phyloP scores from a whole-genome alignment of 2,113 vertebrate genomes.

The Stigmatopora argus region DNA sequence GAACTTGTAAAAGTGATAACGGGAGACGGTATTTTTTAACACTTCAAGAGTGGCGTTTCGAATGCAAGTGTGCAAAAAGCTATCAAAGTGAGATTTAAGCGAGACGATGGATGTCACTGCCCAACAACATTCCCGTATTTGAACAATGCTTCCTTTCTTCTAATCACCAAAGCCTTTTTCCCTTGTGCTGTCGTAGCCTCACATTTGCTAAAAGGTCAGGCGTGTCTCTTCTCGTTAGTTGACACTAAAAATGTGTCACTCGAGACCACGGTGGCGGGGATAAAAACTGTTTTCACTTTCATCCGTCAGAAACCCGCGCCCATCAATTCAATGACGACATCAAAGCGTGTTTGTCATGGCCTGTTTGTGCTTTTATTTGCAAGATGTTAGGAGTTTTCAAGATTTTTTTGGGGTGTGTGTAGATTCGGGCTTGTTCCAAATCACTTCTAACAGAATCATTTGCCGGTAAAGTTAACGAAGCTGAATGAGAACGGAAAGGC shows the following conservation, averaged over 20 bases:
- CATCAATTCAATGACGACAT: background rate
- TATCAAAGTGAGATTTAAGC: conserved; percentile 10
- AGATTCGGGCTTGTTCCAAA: background rate
- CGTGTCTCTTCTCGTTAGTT: conserved; percentile 26
- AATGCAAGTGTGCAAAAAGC: background rate
- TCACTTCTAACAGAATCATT: too few species aligned
- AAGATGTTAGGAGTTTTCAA: background rate
- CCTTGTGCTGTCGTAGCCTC: conserved; percentile 23
- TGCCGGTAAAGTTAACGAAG: background rate
- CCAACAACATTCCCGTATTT: conserved; percentile 10
- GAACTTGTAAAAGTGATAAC: conserved; percentile 16
- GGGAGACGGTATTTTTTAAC: conserved; percentile 12
- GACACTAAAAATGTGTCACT: conserved; percentile 26
- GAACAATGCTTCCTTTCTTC: conserved; percentile 11
- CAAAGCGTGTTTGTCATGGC: background rate
- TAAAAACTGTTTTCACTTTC: background rate
- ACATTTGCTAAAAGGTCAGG: conserved; percentile 59
- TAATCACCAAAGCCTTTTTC: conserved; percentile 31
- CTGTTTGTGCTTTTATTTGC: background rate
- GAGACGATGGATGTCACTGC: conserved; percentile 21
- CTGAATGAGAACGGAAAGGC: background rate
- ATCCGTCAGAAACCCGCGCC: background rate
- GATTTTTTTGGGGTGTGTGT: background rate
- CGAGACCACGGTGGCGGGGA: background rate
- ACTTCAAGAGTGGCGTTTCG: background rate